Evolutionary conservation across 2,888 invertebrate genomes (phyloP).

Genomic region (Brachypterus glaber): DNA sequence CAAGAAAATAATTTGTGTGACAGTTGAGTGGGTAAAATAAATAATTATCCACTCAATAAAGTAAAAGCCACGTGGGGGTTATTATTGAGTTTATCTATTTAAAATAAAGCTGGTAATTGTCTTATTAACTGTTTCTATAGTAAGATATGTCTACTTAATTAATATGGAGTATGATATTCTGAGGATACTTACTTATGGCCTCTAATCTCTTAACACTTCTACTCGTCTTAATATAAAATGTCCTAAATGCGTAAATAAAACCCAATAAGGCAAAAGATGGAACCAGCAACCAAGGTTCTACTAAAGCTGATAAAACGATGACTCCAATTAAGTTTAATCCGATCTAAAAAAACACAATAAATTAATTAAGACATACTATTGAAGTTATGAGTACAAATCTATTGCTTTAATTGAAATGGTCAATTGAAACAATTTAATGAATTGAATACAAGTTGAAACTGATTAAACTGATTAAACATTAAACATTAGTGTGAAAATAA

Average conservation of each 20-base stretch:
- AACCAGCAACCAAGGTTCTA: conserved; percentile 60
- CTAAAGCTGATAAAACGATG: conserved; percentile 58
- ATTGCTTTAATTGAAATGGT: too few species aligned
- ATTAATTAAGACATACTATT: too few species aligned
- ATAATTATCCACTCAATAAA: too few species aligned
- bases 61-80: too few species aligned
- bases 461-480: background rate
- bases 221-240: conserved; percentile 63
- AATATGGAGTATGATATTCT: too few species aligned
- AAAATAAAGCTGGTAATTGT: too few species aligned
- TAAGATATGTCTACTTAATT: too few species aligned
- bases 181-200: conserved; percentile 49
- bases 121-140: too few species aligned
- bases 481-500: conserved; percentile 4
- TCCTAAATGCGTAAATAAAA: conserved; percentile 56
- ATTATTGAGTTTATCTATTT: too few species aligned
- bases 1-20: too few species aligned
- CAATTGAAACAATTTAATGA: background rate
- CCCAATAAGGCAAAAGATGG: conserved; percentile 55
- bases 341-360: conserved; percentile 30
- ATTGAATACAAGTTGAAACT: background rate
- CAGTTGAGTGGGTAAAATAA: too few species aligned
- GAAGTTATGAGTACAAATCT: too few species aligned
- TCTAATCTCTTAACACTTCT: conserved; percentile 64
- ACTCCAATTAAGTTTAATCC: conserved; percentile 55